Evolutionary conservation across 2,113 vertebrate species (phyloP), one percentile per base, ranked within the genome.

Genomic region (Platycercus adscitus): DNA sequence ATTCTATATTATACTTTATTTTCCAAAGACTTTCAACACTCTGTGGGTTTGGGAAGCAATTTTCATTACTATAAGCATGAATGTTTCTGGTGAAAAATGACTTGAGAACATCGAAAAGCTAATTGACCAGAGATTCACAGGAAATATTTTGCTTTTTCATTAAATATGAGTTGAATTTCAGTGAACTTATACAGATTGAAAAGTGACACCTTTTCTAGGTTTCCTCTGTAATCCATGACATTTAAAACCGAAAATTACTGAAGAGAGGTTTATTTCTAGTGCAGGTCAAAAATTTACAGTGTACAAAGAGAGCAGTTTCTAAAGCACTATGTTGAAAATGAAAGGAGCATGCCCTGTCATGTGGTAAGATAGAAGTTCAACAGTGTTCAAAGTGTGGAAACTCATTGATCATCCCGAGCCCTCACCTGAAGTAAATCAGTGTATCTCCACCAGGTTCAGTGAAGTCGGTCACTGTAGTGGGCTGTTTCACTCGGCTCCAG

Each of bases 1-100:
- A 58, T 69, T 81, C 44, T 63, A 8, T 82, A n/a, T 83, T 91
- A 41, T 84, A 84, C 94, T 46, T 90, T 91, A 85, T 93, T 97
- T 89, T 92, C 28, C 8, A 75, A 94, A 87, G 65, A 69, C n/a
- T 75, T 95, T 91, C 72, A 65, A 46, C n/a, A 46, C 18, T 19
- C 75, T 73, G 24, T 82, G 87, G 68, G 92, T 86, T 60, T 77
- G 53, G 41, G 37, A 76, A 91, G 58, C 63, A 80, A 75, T 88
- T 81, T 93, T 55, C 39, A 71, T 63, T 89, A 61, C 77, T 93
- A 7, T 55, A 86, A 61, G 55, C 76, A 78, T 84, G 86, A 76
- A 82, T 75, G 17, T 95, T 65, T 47, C 53, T 83, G 31, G 55
- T 50, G 58, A 95, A 87, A 76, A 77, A 87, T 39, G 7, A 35